Evolutionary conservation across 2,888 invertebrate genomes (phyloP).

Genomic region (Lepidonotus clava): DNA sequence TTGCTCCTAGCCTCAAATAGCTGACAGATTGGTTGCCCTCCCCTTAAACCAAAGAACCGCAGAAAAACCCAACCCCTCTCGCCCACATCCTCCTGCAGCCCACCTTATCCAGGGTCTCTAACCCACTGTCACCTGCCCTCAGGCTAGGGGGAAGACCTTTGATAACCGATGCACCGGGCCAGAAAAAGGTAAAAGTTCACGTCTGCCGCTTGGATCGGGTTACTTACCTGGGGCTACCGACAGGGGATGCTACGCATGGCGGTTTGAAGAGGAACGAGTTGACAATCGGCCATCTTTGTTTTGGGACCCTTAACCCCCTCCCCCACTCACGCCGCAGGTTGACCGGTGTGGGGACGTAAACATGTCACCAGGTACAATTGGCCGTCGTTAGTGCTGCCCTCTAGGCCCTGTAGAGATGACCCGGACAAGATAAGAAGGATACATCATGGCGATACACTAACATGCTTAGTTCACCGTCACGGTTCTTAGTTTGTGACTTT

Average conservation of each 20-base stretch:
- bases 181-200: constrained; percentile 11
- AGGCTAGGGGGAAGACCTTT: not conserved
- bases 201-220: constrained; percentile 10
- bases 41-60: too few species aligned
- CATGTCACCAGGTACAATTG: constrained; percentile 6
- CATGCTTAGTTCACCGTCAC: too few species aligned
- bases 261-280: not conserved
- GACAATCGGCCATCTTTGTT: not conserved
- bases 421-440: not conserved
- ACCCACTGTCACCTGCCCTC: not conserved
- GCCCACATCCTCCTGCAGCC: not conserved
- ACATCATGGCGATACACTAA: too few species aligned
- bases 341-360: not conserved
- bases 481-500: too few species aligned
- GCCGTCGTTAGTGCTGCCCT: constrained; percentile 28
- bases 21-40: constrained; percentile 19
- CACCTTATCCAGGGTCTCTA: not conserved
- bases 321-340: not conserved
- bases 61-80: too few species aligned
- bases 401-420: not conserved
- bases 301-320: not conserved
- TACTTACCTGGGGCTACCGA: not conserved
- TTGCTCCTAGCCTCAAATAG: not conserved
- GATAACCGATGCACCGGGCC: not conserved
- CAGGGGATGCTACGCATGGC: not conserved